Evolutionary conservation across 2,888 invertebrate genomes (phyloP), one percentile per base, ranked within the genome.

Genomic region (Heteropelma amictum): DNA sequence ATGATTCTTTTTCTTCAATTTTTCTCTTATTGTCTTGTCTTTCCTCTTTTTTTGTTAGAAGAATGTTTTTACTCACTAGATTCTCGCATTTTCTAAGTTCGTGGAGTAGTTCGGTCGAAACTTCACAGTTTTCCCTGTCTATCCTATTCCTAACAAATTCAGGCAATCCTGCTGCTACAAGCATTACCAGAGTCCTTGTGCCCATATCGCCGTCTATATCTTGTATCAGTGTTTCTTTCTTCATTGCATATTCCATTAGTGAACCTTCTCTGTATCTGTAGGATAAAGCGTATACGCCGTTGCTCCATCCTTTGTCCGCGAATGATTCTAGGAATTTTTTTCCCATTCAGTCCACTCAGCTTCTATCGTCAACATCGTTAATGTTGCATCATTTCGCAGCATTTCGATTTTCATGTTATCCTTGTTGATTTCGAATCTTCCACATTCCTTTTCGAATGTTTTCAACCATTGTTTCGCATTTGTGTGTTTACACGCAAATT

Each of bases 221-320:
- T 64, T 72, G 23, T 61, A 82, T 40, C 23, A 82, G 63, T 47
- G 70, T 74, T 54, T 81, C 79, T 76, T 83, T 82, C 42, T 38
- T 81, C 49, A 80, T 76, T 12, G 79, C 82, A 60, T 82, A 83
- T 42, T 82, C 77, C 19, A 77, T 65, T 17, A 82, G 53, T 64
- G 73, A 78, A 33, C 82, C 81, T 77, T 80, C 80, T 53, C 58
- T 79, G 64, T 83, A 80, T 51, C 45, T 82, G 56, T 69, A 83
- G 19, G 56, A 42, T 64, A 79, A 38, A 23, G 82, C 81, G 56
- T 82, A 82, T 8, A 3, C 77, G 12, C 49, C 64, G 21, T 67
- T 75, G 53, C 47, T 78, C 83, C 83, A 83, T 76, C 81, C 82
- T 63, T 77, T 80, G 45, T 80, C 71, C 64, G 79, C 71, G 58